phyloP scores from a whole-genome alignment of 2,113 vertebrate genomes.

The Alouatta palliata region DNA sequence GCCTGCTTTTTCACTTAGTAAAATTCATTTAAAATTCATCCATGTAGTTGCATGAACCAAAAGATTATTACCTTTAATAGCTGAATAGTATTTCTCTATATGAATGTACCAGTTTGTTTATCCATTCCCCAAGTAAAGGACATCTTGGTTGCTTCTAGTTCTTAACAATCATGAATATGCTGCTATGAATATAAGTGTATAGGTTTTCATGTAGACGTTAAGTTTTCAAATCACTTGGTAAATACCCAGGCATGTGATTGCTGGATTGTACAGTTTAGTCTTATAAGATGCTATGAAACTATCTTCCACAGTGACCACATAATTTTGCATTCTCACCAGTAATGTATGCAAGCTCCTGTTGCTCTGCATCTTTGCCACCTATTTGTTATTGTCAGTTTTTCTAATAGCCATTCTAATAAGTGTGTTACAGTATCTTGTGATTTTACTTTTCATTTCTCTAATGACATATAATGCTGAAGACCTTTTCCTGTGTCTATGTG shows the following conservation, averaged over 20 bases:
- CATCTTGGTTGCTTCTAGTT: neutral
- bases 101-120: neutral
- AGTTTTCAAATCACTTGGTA: neutral
- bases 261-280: neutral
- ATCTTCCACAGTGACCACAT: neutral
- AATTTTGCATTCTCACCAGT: neutral
- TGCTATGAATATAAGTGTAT: neutral
- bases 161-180: neutral
- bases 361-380: neutral
- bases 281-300: neutral
- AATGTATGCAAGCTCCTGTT: neutral
- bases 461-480: neutral
- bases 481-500: neutral
- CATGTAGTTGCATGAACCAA: neutral
- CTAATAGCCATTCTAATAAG: neutral
- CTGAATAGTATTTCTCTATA: neutral
- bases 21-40: constrained; percentile 10
- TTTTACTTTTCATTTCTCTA: constrained; percentile 14
- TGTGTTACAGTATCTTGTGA: neutral
- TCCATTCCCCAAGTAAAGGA: neutral
- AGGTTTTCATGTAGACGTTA: neutral
- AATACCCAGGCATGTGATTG: constrained; percentile 2
- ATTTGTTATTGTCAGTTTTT: neutral
- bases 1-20: neutral
- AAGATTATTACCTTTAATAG: neutral